Evolutionary conservation across 30 jellyfish, hydroid and myxozoan genomes (phyloP).

Genomic region (Sanderia malayensis): DNA sequence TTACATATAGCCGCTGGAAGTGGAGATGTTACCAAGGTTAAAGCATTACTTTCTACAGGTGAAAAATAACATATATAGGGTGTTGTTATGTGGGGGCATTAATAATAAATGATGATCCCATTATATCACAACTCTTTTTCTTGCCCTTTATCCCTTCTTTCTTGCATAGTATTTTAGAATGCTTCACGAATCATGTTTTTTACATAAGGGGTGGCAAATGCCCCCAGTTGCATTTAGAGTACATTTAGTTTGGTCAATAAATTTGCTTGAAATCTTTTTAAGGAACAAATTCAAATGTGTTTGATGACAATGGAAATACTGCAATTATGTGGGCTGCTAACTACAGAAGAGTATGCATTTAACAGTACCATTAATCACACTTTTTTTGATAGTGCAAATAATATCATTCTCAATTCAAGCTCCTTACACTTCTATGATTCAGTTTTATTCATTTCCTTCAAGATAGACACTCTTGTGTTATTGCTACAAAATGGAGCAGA

Average conservation of each 20-base stretch:
- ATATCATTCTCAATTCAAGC: neutral
- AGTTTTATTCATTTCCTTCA: neutral
- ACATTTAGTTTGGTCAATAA: neutral
- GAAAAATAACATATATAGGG: too few relatives aligned
- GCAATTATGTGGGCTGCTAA: constrained; percentile 22
- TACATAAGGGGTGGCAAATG: neutral
- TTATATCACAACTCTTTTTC: too few relatives aligned
- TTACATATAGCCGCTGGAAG: constrained; percentile 29
- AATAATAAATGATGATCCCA: too few relatives aligned
- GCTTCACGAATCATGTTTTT: neutral
- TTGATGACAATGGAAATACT: constrained; percentile 18
- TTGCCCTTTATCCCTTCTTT: too few relatives aligned
- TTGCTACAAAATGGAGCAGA: constrained; percentile 7
- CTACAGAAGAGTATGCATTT: constrained; percentile 5
- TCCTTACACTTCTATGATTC: too few relatives aligned
- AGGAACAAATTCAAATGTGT: constrained; percentile 14
- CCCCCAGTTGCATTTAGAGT: neutral
- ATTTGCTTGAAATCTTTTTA: neutral
- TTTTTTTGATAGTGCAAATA: too few relatives aligned
- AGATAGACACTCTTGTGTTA: neutral
- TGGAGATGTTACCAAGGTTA: constrained; percentile 9
- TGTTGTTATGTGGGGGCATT: too few relatives aligned
- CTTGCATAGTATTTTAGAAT: neutral
- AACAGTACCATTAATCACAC: neutral
- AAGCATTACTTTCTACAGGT: neutral